These are phyloP conservation scores for Pempheris klunzingeri DNA, from an alignment of 2,797 vertebrate genomes.

Conservation along the genomic window DNA sequence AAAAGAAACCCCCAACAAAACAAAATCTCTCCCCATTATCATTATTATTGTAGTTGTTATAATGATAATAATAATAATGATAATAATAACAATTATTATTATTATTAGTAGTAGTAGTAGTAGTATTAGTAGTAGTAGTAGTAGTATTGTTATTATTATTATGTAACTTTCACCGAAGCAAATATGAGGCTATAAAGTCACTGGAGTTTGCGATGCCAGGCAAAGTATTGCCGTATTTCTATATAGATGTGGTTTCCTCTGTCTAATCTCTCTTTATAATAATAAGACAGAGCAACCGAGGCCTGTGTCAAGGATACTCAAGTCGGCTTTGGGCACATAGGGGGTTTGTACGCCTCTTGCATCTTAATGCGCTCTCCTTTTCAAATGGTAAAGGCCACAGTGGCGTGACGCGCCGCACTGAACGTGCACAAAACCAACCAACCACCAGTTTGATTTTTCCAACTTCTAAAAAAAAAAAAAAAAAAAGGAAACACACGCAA, in stretches of 20 bases:
- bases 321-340: slow-evolving; percentile 54
- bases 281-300: slow-evolving; percentile 24
- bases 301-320: slow-evolving; percentile 61
- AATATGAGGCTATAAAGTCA: not conserved
- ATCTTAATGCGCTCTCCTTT: slow-evolving; percentile 71
- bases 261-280: slow-evolving; percentile 30
- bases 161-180: not conserved
- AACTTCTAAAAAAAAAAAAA: slow-evolving; percentile 4
- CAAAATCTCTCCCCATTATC: not conserved
- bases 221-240: not conserved
- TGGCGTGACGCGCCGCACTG: slow-evolving; percentile 65
- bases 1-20: not conserved
- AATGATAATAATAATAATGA: not conserved
- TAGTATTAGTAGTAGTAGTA: not conserved
- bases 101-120: not conserved
- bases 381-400: slow-evolving; percentile 69
- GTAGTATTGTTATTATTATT: not conserved
- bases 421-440: slow-evolving; percentile 55
- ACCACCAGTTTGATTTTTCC: slow-evolving; percentile 45
- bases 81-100: not conserved
- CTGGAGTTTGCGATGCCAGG: not conserved
- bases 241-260: not conserved
- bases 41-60: not conserved
- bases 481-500: too few relatives aligned
- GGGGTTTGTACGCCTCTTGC: slow-evolving; percentile 64